These are phyloP conservation scores for Cyphomyrus discorhynchus DNA, from an alignment of 2,113 vertebrate species.

Conservation along the genomic window DNA sequence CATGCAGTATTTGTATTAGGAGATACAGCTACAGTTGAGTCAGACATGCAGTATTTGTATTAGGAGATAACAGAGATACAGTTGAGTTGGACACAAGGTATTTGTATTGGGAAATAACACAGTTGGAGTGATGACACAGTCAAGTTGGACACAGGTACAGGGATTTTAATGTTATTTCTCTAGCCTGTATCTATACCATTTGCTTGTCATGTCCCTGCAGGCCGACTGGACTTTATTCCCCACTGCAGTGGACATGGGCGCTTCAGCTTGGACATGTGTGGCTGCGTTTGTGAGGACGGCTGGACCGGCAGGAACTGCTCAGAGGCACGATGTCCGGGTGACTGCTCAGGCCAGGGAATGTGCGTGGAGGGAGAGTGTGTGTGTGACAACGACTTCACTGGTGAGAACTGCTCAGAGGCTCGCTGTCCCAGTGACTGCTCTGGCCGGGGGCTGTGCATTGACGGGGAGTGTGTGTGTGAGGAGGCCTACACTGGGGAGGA, in stretches of 20 bases:
- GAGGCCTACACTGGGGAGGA: constrained; percentile 81
- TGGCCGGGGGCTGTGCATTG: constrained; percentile 80
- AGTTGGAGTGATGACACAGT: neutral
- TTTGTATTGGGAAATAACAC: neutral
- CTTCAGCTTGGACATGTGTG: constrained; percentile 86
- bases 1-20: neutral
- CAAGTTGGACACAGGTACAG: neutral
- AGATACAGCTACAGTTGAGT: neutral
- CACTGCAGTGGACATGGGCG: constrained; percentile 89
- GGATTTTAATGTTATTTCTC: neutral
- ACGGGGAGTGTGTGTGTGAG: constrained; percentile 87
- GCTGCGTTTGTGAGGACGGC: constrained; percentile 84
- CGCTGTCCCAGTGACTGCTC: constrained; percentile 82
- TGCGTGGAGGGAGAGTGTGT: constrained; percentile 89
- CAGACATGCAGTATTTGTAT: neutral
- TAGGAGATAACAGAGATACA: neutral
- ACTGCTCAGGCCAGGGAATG: constrained; percentile 83
- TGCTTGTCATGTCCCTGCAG: constrained; percentile 51
- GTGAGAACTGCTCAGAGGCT: constrained; percentile 83
- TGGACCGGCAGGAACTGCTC: constrained; percentile 95
- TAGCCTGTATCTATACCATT: neutral
- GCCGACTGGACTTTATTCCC: constrained; percentile 78
- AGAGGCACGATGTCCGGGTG: constrained; percentile 73
- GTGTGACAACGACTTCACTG: constrained; percentile 82
- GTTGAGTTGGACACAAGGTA: neutral